Conservation (phyloP, 2,797 vertebrate species). For the Sebastes oblongus region DNA sequence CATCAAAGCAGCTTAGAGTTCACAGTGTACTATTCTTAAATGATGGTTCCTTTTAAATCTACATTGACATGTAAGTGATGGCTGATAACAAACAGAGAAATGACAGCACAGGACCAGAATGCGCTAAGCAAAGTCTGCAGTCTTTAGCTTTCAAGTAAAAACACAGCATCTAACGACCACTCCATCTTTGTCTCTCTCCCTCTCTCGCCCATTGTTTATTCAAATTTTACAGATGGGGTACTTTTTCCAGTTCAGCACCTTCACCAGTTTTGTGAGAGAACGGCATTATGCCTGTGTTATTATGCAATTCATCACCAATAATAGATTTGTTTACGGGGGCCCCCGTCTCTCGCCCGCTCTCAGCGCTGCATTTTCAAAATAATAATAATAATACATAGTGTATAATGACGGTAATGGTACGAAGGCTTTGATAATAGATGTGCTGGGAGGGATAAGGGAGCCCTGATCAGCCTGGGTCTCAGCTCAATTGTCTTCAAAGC, state of each 20-base stretch:
- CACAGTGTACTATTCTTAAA: slow-evolving; percentile 26
- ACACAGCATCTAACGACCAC: slow-evolving; percentile 69
- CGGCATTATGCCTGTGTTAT: slow-evolving; percentile 88
- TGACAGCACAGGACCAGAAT: slow-evolving; percentile 19
- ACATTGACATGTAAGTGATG: slow-evolving; percentile 20
- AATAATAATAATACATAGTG: slow-evolving; percentile 86
- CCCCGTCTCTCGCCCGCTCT: slow-evolving; percentile 80
- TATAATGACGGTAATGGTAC: slow-evolving; percentile 85
- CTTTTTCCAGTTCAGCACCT: slow-evolving; percentile 89
- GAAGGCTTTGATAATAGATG: slow-evolving; percentile 84
- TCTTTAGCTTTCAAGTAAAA: slow-evolving; percentile 74
- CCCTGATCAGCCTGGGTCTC: slow-evolving; percentile 81
- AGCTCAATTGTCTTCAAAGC: slow-evolving; percentile 84
- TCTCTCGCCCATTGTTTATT: slow-evolving; percentile 84
- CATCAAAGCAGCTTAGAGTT: slow-evolving; percentile 2
- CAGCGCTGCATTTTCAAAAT: slow-evolving; percentile 85
- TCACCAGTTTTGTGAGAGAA: slow-evolving; percentile 85
- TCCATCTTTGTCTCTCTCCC: slow-evolving; percentile 72
- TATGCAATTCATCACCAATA: slow-evolving; percentile 91
- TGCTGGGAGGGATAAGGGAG: slow-evolving; percentile 79
- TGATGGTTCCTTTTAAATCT: slow-evolving; percentile 27
- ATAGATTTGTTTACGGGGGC: slow-evolving; percentile 88
- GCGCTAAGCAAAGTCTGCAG: slow-evolving; percentile 34
- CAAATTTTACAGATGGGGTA: slow-evolving; percentile 86
- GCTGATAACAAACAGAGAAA: slow-evolving; percentile 32